phyloP scores from a whole-genome alignment of 2,888 invertebrate genomes.

The Synanthedon formicaeformis region DNA sequence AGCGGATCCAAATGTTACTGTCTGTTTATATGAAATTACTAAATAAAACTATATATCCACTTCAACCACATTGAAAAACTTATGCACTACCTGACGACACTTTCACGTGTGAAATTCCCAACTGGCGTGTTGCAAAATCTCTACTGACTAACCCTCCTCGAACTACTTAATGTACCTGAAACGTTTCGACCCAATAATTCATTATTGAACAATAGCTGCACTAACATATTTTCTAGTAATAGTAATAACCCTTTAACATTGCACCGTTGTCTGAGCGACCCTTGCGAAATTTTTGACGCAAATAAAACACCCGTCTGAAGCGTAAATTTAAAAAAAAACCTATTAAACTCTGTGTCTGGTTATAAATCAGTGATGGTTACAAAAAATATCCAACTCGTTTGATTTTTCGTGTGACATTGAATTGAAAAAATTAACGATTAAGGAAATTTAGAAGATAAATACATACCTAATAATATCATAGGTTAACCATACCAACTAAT shows the following conservation, averaged over 20 bases:
- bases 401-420: slow-evolving; percentile 42
- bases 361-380: slow-evolving; percentile 53
- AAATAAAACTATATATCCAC: no score
- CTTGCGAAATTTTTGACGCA: slow-evolving; percentile 64
- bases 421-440: slow-evolving; percentile 25
- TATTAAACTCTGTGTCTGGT: slow-evolving; percentile 55
- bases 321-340: slow-evolving; percentile 62
- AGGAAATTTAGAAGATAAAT: no score
- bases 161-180: slow-evolving; percentile 67
- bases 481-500: no score
- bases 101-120: slow-evolving; percentile 58
- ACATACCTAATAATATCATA: no score
- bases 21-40: no score
- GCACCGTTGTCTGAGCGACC: slow-evolving; percentile 50
- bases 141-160: slow-evolving; percentile 56
- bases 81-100: slow-evolving; percentile 41
- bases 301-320: slow-evolving; percentile 66
- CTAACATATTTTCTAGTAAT: slow-evolving; percentile 60
- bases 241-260: slow-evolving; percentile 62
- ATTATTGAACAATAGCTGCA: slow-evolving; percentile 62
- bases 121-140: slow-evolving; percentile 54
- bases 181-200: slow-evolving; percentile 68
- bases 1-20: no score
- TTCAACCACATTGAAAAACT: background rate
- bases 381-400: slow-evolving; percentile 48